Conservation (phyloP, 2,888 invertebrate species). For the Sminthurides aquaticus region DNA sequence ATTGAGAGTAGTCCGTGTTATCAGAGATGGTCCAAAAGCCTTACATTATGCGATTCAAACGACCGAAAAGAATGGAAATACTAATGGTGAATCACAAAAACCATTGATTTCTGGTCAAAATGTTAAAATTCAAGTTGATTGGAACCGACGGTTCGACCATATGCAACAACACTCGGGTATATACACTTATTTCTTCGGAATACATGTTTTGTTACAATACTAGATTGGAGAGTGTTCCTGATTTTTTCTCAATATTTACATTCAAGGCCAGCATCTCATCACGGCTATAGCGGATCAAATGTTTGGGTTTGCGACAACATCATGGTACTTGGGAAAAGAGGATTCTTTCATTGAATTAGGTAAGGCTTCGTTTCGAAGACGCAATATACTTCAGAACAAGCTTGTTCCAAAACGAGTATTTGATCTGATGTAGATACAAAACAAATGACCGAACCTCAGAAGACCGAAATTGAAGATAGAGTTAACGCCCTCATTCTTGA, state of each 20-base stretch:
- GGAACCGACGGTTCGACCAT: conserved; percentile 73
- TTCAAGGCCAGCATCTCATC: conserved; percentile 68
- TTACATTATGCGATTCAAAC: conserved; percentile 59
- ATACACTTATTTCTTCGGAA: neutral
- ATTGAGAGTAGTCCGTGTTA: conserved; percentile 61
- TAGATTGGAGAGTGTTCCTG: too few relatives aligned
- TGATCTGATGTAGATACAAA: conserved; percentile 50
- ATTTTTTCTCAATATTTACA: too few relatives aligned
- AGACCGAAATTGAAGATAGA: conserved; percentile 52
- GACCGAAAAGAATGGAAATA: neutral
- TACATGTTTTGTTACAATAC: neutral
- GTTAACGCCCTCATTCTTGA: conserved; percentile 63
- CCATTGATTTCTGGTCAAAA: conserved; percentile 57
- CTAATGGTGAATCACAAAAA: conserved; percentile 17
- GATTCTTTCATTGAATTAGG: conserved; percentile 64
- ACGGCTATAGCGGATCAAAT: conserved; percentile 67
- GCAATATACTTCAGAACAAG: neutral
- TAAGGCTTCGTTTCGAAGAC: conserved; percentile 37
- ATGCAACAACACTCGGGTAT: conserved; percentile 86
- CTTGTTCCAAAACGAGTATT: neutral
- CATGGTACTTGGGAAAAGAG: conserved; percentile 75
- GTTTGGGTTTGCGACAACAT: conserved; percentile 62
- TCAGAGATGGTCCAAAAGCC: conserved; percentile 62
- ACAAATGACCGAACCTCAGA: conserved; percentile 52
- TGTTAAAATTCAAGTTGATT: conserved; percentile 62